A percentile compares a stretch with the other conserved stretches of the same genome.
phyloP scores from a whole-genome alignment of 2,113 vertebrate genomes.

The Sceloporus tristichus region DNA sequence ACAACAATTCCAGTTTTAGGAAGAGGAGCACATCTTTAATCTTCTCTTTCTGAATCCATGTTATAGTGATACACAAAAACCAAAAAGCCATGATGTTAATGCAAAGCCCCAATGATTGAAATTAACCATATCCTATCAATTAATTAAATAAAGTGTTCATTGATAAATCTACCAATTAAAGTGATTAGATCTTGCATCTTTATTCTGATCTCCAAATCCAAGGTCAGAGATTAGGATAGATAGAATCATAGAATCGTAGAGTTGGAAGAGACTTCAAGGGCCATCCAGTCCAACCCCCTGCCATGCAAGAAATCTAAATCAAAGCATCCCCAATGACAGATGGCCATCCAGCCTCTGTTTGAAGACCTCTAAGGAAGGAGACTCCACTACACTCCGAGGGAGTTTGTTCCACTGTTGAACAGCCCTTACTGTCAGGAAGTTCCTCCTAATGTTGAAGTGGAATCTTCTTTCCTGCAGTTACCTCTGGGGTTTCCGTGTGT shows the following conservation, averaged over 20 bases:
- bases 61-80: neutral
- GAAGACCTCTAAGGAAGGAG: too few relatives aligned
- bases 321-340: too few relatives aligned
- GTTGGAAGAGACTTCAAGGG: too few relatives aligned
- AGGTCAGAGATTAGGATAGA: neutral
- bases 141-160: neutral
- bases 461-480: neutral
- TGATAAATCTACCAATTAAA: slow-evolving; percentile 8
- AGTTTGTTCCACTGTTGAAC: too few relatives aligned
- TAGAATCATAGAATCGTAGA: too few relatives aligned
- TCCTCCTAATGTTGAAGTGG: too few relatives aligned
- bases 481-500: neutral
- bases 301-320: too few relatives aligned
- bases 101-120: neutral
- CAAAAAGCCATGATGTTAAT: neutral
- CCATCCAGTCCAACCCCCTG: too few relatives aligned
- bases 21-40: neutral
- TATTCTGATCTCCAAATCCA: neutral
- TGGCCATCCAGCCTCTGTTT: too few relatives aligned
- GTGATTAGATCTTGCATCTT: neutral
- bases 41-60: neutral
- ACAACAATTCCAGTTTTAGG: neutral
- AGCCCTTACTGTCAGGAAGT: too few relatives aligned
- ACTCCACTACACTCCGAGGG: too few relatives aligned
- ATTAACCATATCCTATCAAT: neutral